Evolutionary conservation across 1,140 invertebrate species (phyloP), one percentile per base, ranked within the genome.

Genomic region (Harlomillsia oculata): DNA sequence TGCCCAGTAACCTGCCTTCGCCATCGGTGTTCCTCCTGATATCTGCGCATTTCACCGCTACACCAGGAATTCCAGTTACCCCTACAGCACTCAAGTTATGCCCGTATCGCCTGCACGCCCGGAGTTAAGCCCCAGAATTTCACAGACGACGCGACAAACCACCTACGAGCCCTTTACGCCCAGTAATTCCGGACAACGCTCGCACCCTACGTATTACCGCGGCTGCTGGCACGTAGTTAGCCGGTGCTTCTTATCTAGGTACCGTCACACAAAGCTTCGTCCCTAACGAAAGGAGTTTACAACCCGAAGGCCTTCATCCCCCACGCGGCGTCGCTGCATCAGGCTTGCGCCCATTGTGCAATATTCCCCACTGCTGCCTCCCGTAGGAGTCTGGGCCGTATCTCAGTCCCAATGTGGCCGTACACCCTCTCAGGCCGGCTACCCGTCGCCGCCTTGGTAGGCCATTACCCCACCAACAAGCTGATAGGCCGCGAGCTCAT

Each of bases 181-280:
- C 74, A 75, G 56, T 75, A 65, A 75, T 63, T 74, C 71, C 69
- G 73, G 60, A 59, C 59, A 75, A 75, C 73, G 74, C 73, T 75
- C 28, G 73, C 70, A 11, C 64, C 68, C 69, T 73, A 14, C 66
- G 73, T 75, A 73, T 75, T 74, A 75, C 72, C 73, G 73, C 73
- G 72, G 71, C 73, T 74, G 73, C 73, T 75, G 73, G 73, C 73
- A 74, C 73, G 67, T 26, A 74, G 69, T 74, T 75, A 70, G 72
- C 70, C 72, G 64, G 65, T 11, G 58, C 72, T 74, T 75, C n/a
- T 69, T 75, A 64, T 62, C 8, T n/a, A 34, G 60, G 57, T 72
- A 72, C 63, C 65, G 68, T 75, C 71, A 69, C n/a, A n/a, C n/a
- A n/a, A 45, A 29, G 18, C 52, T 59, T 69, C 45, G 53, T 68